phyloP scores from a whole-genome alignment of 2,888 invertebrate species.

The Anorthoa munda region DNA sequence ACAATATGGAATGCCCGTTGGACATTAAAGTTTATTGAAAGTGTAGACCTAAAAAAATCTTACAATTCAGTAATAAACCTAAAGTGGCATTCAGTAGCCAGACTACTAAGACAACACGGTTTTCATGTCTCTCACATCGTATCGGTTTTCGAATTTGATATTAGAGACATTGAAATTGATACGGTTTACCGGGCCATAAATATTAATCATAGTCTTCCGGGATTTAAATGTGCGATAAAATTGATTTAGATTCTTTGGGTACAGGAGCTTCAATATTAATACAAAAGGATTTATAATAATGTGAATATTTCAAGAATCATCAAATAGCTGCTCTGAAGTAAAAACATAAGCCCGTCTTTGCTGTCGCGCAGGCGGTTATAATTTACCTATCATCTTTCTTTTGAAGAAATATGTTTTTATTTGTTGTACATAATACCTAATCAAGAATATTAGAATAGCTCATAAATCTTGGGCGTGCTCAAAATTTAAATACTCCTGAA shows the following conservation, averaged over 20 bases:
- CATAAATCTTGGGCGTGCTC: no score
- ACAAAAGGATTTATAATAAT: conserved; percentile 6
- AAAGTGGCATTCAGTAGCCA: no score
- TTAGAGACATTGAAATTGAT: conserved; percentile 10
- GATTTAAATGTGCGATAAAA: conserved; percentile 36
- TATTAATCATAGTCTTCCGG: conserved; percentile 14
- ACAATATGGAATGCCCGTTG: no score
- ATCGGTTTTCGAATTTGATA: background rate
- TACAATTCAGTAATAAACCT: no score
- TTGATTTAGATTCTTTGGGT: conserved; percentile 25
- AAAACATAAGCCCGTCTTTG: no score
- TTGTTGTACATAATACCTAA: no score
- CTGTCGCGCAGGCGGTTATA: no score
- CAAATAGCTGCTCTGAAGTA: background rate
- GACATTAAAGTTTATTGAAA: no score
- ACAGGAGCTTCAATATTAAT: background rate
- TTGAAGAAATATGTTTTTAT: no score
- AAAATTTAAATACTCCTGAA: background rate
- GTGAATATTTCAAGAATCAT: background rate
- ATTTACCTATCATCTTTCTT: no score
- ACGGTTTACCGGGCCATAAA: conserved; percentile 12
- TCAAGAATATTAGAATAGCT: no score
- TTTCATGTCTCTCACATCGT: background rate
- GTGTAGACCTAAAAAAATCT: no score
- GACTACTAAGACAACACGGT: background rate